These are phyloP conservation scores for Tragelaphus oryx DNA, from an alignment of 2,797 vertebrate genomes.

Conservation along the genomic window DNA sequence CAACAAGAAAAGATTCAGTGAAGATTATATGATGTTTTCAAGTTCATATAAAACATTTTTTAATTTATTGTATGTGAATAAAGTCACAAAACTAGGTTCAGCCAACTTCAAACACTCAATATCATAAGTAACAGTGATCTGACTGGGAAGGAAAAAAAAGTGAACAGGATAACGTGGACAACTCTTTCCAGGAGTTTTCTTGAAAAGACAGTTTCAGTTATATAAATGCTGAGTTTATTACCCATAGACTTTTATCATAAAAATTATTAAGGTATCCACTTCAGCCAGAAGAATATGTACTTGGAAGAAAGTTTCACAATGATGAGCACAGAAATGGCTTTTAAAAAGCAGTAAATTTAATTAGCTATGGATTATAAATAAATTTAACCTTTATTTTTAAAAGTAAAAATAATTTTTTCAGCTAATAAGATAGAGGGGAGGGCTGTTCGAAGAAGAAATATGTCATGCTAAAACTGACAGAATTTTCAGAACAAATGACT, in stretches of 20 bases:
- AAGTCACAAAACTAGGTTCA: not conserved
- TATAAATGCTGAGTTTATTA: not conserved
- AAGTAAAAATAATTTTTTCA: slow-evolving; percentile 54
- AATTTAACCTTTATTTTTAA: slow-evolving; percentile 56
- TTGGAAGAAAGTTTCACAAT: not conserved
- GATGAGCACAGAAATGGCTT: not conserved
- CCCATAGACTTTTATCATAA: not conserved
- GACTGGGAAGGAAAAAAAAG: not conserved
- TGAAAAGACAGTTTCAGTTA: not conserved
- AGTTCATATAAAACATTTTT: not conserved
- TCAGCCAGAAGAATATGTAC: not conserved
- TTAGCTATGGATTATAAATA: slow-evolving; percentile 54
- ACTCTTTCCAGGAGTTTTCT: not conserved
- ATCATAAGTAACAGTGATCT: not conserved
- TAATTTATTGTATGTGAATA: not conserved
- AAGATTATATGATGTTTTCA: not conserved
- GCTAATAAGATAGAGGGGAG: slow-evolving; percentile 38
- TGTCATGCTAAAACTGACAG: slow-evolving; percentile 35
- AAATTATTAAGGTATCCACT: not conserved
- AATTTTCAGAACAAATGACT: slow-evolving; percentile 60
- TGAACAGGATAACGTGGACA: not conserved
- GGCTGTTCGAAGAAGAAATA: slow-evolving; percentile 36
- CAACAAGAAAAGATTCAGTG: not conserved
- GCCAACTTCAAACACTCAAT: not conserved
- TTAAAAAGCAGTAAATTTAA: slow-evolving; percentile 47